A percentile compares a stretch with the other conserved stretches of the same genome.
phyloP scores from a whole-genome alignment of 2,888 invertebrate species.

The Cepaea hortensis region DNA sequence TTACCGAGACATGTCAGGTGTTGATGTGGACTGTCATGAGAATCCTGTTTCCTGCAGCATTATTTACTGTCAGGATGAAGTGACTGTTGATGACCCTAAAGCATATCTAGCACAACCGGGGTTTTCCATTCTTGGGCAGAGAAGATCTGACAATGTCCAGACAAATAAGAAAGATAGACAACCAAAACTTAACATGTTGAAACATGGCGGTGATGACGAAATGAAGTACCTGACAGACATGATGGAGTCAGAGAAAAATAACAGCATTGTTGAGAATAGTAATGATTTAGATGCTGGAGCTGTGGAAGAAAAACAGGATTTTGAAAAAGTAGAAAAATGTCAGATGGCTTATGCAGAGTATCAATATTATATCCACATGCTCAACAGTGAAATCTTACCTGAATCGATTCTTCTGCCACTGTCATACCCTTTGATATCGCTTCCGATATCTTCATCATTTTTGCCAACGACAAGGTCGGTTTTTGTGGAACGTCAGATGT shows the following conservation, averaged over 20 bases:
- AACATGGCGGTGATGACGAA: background rate
- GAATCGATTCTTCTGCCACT: background rate
- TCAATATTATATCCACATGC: background rate
- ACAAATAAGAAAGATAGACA: background rate
- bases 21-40: background rate
- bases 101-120: too few species aligned
- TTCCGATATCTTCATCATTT: background rate
- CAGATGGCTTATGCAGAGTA: background rate
- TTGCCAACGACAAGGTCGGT: background rate
- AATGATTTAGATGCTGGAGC: background rate
- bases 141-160: background rate
- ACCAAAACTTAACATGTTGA: background rate
- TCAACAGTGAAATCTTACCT: background rate
- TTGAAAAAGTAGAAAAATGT: background rate
- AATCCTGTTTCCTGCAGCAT: background rate
- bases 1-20: background rate
- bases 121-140: background rate
- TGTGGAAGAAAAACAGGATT: constrained; percentile 5
- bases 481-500: too few species aligned
- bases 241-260: constrained; percentile 4
- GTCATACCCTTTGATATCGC: too few species aligned
- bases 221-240: background rate
- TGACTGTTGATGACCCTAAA: background rate
- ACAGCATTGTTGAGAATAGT: background rate
- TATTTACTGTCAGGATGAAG: background rate